Evolutionary conservation across 2,797 vertebrate species (phyloP).

Genomic region (Enoplosus armatus): DNA sequence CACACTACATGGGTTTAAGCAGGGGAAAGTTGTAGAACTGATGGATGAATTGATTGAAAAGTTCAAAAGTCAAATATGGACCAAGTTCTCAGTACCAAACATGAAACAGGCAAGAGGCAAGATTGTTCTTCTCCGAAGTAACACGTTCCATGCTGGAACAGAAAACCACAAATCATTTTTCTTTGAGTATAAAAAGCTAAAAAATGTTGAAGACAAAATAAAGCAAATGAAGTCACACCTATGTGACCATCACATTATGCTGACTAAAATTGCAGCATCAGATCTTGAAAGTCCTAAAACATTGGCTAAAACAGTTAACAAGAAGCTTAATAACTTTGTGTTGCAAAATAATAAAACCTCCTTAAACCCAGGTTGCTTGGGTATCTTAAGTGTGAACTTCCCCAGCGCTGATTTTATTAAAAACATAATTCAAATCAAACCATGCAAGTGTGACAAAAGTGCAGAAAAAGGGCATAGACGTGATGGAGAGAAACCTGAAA

Average conservation of each 20-base stretch:
- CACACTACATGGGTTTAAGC: slow-evolving; percentile 16
- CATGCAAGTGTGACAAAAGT: slow-evolving; percentile 49
- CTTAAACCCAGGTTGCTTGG: slow-evolving; percentile 50
- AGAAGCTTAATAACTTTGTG: slow-evolving; percentile 31
- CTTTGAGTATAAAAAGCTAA: slow-evolving; percentile 26
- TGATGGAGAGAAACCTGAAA: neutral
- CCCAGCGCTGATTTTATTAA: slow-evolving; percentile 58
- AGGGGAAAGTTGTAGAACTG: fast-evolving
- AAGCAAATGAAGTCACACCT: neutral
- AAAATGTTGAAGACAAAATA: slow-evolving; percentile 32
- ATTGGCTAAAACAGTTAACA: slow-evolving; percentile 33
- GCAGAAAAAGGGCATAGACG: neutral
- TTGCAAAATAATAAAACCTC: neutral
- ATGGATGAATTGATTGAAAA: slow-evolving; percentile 20
- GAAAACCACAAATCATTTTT: slow-evolving; percentile 31
- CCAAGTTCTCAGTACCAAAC: slow-evolving; percentile 6
- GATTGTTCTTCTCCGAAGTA: slow-evolving; percentile 64
- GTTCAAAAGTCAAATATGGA: slow-evolving; percentile 51
- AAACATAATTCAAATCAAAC: slow-evolving; percentile 43
- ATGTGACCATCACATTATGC: slow-evolving; percentile 46
- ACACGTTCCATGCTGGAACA: slow-evolving; percentile 1
- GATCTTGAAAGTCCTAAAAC: fast-evolving
- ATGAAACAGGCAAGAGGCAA: slow-evolving; percentile 66
- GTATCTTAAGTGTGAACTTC: slow-evolving; percentile 62
- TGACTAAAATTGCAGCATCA: slow-evolving; percentile 34